phyloP scores from a whole-genome alignment of 23 tunicate genomes.

The Phallusia fumigata region DNA sequence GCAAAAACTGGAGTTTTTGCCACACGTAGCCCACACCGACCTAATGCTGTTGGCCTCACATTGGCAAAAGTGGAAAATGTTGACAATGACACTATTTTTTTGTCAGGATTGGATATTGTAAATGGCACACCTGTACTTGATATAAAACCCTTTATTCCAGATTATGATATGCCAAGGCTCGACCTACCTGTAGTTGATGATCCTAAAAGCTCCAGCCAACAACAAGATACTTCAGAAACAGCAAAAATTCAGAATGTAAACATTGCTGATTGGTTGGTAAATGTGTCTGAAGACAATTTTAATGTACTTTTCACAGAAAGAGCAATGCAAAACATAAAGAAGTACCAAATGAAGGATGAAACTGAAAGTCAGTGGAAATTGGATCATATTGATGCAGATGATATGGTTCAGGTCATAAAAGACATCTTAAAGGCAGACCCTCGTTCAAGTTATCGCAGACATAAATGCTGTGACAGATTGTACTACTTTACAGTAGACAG shows the following conservation, averaged over 20 bases:
- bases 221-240: too few relatives aligned
- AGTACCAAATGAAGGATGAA: not conserved
- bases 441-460: slow-evolving; percentile 70
- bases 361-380: slow-evolving; percentile 10
- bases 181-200: not conserved
- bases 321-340: slow-evolving; percentile 43
- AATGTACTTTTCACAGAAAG: slow-evolving; percentile 54
- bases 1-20: slow-evolving; percentile 92
- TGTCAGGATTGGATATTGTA: slow-evolving; percentile 87
- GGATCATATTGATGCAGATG: slow-evolving; percentile 20
- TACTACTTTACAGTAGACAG: slow-evolving; percentile 78
- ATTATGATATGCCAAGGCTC: slow-evolving; percentile 56
- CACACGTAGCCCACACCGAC: slow-evolving; percentile 92
- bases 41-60: slow-evolving; percentile 91
- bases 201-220: not conserved
- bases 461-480: slow-evolving; percentile 74
- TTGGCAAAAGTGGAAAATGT: slow-evolving; percentile 74
- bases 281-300: slow-evolving; percentile 20
- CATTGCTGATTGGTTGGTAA: slow-evolving; percentile 30
- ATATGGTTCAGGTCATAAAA: slow-evolving; percentile 38
- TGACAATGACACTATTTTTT: slow-evolving; percentile 46
- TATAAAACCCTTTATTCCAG: slow-evolving; percentile 91
- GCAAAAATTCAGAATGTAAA: not conserved
- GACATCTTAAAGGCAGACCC: slow-evolving; percentile 81
- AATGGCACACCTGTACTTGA: slow-evolving; percentile 95